Evolutionary conservation across 2,113 vertebrate species (phyloP).

Genomic region (Sterna hirundo): DNA sequence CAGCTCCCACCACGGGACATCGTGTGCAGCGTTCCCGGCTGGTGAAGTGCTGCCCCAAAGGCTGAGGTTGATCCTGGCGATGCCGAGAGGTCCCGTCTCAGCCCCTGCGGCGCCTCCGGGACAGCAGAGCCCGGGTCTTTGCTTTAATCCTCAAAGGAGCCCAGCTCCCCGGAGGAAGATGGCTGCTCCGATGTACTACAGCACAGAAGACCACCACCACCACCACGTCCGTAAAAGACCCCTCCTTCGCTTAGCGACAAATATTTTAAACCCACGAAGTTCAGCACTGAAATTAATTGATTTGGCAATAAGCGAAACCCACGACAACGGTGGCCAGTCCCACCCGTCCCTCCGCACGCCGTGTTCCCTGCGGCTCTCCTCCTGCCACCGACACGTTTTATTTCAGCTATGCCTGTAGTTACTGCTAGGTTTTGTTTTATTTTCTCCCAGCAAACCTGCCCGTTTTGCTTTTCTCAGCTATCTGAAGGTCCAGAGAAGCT

Average conservation of each 20-base stretch:
- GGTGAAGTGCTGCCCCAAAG: not conserved
- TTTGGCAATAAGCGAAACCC: not conserved
- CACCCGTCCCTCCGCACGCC: not conserved
- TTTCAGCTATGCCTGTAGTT: not conserved
- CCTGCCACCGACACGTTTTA: not conserved
- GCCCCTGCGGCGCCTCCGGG: not conserved
- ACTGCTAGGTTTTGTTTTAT: not conserved
- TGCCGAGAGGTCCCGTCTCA: not conserved
- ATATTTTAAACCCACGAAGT: not conserved
- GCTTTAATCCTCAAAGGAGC: not conserved
- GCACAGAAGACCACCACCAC: not conserved
- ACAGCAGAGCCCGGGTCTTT: not conserved
- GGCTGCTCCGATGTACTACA: not conserved
- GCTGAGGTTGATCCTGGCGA: not conserved
- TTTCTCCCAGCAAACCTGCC: not conserved
- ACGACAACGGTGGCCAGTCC: not conserved
- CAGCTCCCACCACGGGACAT: accelerated
- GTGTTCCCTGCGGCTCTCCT: not conserved
- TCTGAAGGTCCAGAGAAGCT: not conserved
- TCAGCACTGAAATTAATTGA: not conserved
- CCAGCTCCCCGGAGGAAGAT: accelerated
- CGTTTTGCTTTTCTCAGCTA: not conserved
- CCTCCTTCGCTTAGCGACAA: not conserved
- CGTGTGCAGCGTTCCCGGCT: not conserved
- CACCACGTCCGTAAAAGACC: not conserved